Evolutionary conservation across 2,888 invertebrate species (phyloP).

Genomic region (Tipula lateralis): DNA sequence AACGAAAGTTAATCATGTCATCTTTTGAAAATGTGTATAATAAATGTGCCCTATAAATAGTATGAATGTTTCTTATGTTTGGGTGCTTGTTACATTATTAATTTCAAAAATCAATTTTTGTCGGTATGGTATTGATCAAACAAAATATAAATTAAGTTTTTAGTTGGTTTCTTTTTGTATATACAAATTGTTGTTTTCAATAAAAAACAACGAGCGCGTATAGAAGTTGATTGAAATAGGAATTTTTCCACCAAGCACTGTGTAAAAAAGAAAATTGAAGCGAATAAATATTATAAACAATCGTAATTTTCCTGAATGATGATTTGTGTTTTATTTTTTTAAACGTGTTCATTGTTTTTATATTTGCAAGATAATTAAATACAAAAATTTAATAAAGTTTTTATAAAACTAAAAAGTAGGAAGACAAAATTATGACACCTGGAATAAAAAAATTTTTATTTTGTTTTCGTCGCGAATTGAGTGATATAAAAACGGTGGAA

Average conservation of each 20-base stretch:
- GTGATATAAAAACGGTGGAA: conserved; percentile 34
- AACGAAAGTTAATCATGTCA: background rate
- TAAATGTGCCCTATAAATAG: background rate
- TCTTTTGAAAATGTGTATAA: background rate
- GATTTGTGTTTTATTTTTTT: conserved; percentile 7
- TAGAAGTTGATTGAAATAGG: background rate
- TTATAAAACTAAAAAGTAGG: background rate
- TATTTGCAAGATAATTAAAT: background rate
- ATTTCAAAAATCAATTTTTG: background rate
- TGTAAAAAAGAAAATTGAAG: background rate
- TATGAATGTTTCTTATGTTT: background rate
- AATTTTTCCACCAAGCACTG: background rate
- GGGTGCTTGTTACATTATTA: background rate
- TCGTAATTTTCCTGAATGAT: background rate
- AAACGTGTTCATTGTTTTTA: background rate
- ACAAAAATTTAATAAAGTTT: background rate
- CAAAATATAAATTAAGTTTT: conserved; percentile 16
- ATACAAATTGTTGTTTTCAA: background rate
- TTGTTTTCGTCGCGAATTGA: conserved; percentile 37
- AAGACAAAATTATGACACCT: background rate
- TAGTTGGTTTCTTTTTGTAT: background rate
- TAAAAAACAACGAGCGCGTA: background rate
- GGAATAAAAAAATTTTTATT: conserved; percentile 39
- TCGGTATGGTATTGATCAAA: background rate
- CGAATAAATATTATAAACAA: background rate